A percentile compares a stretch with the other conserved stretches of the same genome.
Evolutionary conservation across 1,140 invertebrate genomes (phyloP).

Genomic region (Calephelis virginiensis): DNA sequence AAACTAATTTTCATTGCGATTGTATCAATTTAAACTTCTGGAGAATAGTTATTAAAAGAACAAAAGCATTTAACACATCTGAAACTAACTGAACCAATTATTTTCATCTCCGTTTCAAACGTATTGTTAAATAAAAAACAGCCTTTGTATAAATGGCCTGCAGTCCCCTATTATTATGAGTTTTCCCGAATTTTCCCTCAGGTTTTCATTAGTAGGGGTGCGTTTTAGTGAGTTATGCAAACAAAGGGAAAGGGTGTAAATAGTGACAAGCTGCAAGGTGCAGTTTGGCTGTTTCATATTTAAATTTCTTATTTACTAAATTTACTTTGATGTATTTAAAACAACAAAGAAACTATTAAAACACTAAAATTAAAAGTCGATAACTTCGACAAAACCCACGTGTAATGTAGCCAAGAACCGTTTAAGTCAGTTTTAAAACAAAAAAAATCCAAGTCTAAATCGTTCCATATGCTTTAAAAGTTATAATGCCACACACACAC

Average conservation of each 20-base stretch:
- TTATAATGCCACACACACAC: too few species aligned
- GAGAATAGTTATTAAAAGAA: background rate
- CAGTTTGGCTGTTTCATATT: slow-evolving; percentile 42
- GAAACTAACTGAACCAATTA: slow-evolving; percentile 18
- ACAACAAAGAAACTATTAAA: too few species aligned
- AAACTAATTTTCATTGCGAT: background rate
- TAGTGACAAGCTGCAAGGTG: slow-evolving; percentile 60
- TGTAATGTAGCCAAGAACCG: too few species aligned
- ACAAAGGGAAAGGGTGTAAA: slow-evolving; percentile 67
- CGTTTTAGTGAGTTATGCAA: slow-evolving; percentile 70
- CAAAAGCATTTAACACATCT: slow-evolving; percentile 6
- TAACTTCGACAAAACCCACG: too few species aligned
- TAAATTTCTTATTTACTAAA: slow-evolving; percentile 29
- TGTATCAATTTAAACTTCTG: background rate
- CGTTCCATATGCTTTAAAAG: too few species aligned
- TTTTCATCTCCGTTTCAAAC: slow-evolving; percentile 19
- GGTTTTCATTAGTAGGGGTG: slow-evolving; percentile 72
- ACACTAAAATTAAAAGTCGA: too few species aligned
- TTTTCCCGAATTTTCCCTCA: slow-evolving; percentile 74
- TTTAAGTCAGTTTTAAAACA: too few species aligned
- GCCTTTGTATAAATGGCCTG: slow-evolving; percentile 39
- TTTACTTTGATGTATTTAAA: background rate
- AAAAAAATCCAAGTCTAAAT: too few species aligned
- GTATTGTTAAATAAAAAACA: slow-evolving; percentile 35
- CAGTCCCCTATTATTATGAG: slow-evolving; percentile 65